A percentile compares a stretch with the other conserved stretches of the same genome.
Conservation (phyloP, 1,140 invertebrate species). For the Helicoverpa zea region DNA sequence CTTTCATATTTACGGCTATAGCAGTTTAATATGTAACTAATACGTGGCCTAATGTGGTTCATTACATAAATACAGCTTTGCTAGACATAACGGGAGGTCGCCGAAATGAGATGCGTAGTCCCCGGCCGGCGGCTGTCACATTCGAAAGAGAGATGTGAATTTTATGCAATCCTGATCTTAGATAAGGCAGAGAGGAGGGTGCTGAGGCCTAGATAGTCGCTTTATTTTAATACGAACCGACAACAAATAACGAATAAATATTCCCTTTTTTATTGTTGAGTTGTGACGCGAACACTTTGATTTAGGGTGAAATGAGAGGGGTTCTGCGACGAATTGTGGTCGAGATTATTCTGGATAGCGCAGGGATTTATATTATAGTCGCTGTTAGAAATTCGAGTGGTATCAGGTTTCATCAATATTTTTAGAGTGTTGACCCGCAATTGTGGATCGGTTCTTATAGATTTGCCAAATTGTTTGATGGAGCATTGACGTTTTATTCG, state of each 20-base stretch:
- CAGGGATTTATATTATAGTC: conserved; percentile 76
- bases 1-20: conserved; percentile 14
- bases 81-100: conserved; percentile 49
- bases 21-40: conserved; percentile 23
- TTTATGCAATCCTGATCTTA: conserved; percentile 84
- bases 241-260: conserved; percentile 86
- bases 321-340: conserved; percentile 80
- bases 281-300: conserved; percentile 82
- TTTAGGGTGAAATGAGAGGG: conserved; percentile 79
- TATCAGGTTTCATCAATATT: conserved; percentile 80
- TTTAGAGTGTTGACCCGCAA: conserved; percentile 61
- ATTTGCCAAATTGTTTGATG: conserved; percentile 53
- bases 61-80: conserved; percentile 42
- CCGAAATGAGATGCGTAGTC: conserved; percentile 76
- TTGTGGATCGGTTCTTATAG: conserved; percentile 47
- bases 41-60: conserved; percentile 30
- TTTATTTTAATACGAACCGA: conserved; percentile 84
- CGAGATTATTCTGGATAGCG: conserved; percentile 77
- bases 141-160: conserved; percentile 79
- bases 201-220: conserved; percentile 75
- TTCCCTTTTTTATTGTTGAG: conserved; percentile 83
- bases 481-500: conserved; percentile 19
- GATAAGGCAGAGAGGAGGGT: conserved; percentile 75
- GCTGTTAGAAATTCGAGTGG: conserved; percentile 69
- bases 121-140: conserved; percentile 70